Base-by-base conservation (phyloP, 2,113 vertebrate species). In the Sceloporus tristichus region DNA sequence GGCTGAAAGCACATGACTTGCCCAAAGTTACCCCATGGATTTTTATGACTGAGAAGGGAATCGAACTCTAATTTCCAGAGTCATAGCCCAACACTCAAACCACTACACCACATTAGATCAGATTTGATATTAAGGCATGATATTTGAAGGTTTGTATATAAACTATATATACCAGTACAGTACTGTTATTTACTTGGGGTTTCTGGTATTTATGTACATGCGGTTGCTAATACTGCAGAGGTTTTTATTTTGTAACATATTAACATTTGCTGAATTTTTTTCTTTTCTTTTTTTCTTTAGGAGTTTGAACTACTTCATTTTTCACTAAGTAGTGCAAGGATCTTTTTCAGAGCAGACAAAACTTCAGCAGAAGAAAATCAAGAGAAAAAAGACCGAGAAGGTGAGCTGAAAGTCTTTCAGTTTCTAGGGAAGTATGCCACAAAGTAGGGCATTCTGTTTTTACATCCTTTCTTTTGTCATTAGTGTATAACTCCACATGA, bases 271-370 rank as follows among this genome's bases (percentile, higher is more conserved):
- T 94, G 82, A 91, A 48, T 13, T 1, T 70, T 2, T 10, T 77
- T 19, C 92, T 91, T 89, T 29, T 88, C 85, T 93, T 87, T 88
- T 93, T 94, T 95, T 56, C 89, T 85, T 78, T 95, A 99, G 99
- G 99, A 99, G 96, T 99, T 99, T 95, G 99, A 99, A 95, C 96
- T 99, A 88, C 98, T 99, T 16, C 97, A 99, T 97, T 99, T 99
- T 94, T 99, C 99, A 34, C 92, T 99, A 83, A 99, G 99, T 94
- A 99, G 99, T 71, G 99, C 99, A 85, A 97, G 99, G 87, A 99
- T 99, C 92, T 99, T 99, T 98, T 99, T 99, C 96, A 97, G 99
- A 96, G 99, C 98, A 25, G 99, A 99, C 94, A 98, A 99, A 96
- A 99, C 98, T 10, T 99, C 99, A 9, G 99, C 98, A 66, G 99